Evolutionary conservation across 2,113 vertebrate genomes (phyloP).

Genomic region (Anarhynchus alexandrinus): DNA sequence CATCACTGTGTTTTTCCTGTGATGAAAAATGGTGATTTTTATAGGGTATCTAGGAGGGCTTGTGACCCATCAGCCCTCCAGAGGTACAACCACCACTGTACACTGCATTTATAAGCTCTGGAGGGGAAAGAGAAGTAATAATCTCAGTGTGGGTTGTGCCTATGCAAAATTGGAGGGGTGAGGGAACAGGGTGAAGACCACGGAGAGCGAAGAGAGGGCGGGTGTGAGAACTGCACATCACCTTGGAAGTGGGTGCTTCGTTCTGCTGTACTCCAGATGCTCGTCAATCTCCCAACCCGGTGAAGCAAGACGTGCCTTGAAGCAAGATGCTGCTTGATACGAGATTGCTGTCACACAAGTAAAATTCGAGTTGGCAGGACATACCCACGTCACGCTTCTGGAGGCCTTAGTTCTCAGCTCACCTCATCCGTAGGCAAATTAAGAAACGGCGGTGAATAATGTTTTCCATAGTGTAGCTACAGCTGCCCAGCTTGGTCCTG

Average conservation of each 20-base stretch:
- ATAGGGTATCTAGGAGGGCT: not conserved
- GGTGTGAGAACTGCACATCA: not conserved
- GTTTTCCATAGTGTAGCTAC: not conserved
- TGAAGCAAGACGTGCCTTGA: not conserved
- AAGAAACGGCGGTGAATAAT: not conserved
- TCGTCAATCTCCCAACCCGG: not conserved
- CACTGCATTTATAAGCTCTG: not conserved
- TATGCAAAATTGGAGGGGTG: not conserved
- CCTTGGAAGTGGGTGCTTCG: not conserved
- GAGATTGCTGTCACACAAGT: not conserved
- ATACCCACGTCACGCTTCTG: not conserved
- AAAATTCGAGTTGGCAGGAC: not conserved
- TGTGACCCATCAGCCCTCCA: not conserved
- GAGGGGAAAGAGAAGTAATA: rapidly evolving
- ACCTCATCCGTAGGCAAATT: not conserved
- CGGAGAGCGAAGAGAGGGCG: not conserved
- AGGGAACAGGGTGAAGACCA: not conserved
- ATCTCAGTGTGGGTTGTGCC: too few species aligned
- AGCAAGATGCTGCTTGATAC: not conserved
- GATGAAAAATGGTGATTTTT: not conserved
- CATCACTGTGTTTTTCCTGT: not conserved
- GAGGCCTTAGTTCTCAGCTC: not conserved
- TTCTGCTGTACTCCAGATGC: not conserved
- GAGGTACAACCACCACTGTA: not conserved
- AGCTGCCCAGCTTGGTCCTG: not conserved